Conservation (phyloP, 64 coral and sea anemone species). For the Pachyseris speciosa region DNA sequence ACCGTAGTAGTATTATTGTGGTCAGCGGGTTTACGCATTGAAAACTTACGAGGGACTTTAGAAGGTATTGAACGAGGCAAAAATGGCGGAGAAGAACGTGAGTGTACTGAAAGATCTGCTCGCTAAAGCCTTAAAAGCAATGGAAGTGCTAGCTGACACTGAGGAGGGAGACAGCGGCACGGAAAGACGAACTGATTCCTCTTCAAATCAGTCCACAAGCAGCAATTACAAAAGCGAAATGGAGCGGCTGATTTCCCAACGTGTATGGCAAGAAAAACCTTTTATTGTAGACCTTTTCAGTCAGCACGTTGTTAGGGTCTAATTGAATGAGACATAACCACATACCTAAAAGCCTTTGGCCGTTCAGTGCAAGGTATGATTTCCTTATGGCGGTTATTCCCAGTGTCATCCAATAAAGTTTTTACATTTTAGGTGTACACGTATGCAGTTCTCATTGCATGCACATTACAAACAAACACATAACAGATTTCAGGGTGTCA, state of each 20-base stretch:
- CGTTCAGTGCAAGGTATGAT: no score
- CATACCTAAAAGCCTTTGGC: no score
- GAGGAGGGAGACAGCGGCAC: background rate
- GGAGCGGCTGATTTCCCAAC: slow-evolving; percentile 51
- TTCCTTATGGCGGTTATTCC: no score
- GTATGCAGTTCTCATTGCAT: background rate
- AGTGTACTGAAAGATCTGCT: background rate
- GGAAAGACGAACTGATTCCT: background rate
- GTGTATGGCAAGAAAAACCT: slow-evolving; percentile 16
- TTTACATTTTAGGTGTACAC: background rate
- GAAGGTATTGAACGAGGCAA: background rate
- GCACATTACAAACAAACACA: background rate
- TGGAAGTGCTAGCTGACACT: background rate
- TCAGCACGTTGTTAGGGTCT: no score
- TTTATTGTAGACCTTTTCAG: no score
- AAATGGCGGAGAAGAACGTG: background rate
- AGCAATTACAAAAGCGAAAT: slow-evolving; percentile 24
- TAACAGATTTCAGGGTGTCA: background rate
- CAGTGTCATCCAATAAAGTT: background rate
- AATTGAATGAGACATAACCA: no score
- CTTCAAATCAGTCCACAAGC: background rate
- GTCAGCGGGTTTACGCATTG: background rate
- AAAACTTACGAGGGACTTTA: no score
- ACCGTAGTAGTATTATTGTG: background rate
- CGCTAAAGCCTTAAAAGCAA: background rate